phyloP scores from a whole-genome alignment of 2,113 vertebrate genomes.

The Rattus norvegicus region GRCr8 NC_086028.1:39826501-39827000 shows the following conservation, averaged over 20 bases:
- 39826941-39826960: neutral
- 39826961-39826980: no score
- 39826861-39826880: no score
- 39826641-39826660: neutral
- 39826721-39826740: neutral
- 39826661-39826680: constrained; percentile 6
- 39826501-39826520: neutral
- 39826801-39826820: neutral
- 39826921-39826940: neutral
- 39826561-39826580: neutral
- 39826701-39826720: neutral
- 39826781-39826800: neutral
- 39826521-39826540: neutral
- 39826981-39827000: neutral
- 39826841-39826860: neutral
- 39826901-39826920: no score
- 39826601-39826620: neutral
- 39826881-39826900: neutral
- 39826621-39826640: neutral
- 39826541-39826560: neutral
- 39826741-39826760: neutral
- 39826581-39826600: neutral
- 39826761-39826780: neutral
- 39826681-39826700: neutral
- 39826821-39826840: neutral